Conservation (phyloP, 2,888 invertebrate species). For the Dolichomitus sp. region DNA sequence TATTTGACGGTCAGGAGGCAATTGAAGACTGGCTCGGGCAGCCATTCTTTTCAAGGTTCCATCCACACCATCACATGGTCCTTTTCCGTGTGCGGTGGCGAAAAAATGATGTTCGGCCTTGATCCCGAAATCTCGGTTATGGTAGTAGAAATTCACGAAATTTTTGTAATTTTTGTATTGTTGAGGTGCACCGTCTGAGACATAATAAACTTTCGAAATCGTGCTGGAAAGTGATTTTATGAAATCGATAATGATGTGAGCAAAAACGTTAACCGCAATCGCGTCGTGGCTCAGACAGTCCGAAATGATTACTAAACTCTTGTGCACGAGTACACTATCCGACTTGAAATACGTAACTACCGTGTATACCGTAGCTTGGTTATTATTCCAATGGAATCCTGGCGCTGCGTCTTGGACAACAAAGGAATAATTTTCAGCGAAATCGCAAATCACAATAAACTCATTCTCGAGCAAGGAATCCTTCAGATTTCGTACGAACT, state of each 20-base stretch:
- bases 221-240: not conserved
- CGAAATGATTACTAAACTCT: slow-evolving; percentile 58
- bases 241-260: slow-evolving; percentile 18
- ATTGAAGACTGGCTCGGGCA: slow-evolving; percentile 33
- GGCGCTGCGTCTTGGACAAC: slow-evolving; percentile 63
- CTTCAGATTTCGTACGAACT: slow-evolving; percentile 45
- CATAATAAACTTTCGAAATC: not conserved
- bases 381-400: slow-evolving; percentile 63
- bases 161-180: not conserved
- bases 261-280: slow-evolving; percentile 45
- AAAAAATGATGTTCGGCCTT: slow-evolving; percentile 35
- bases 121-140: slow-evolving; percentile 36
- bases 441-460: slow-evolving; percentile 63
- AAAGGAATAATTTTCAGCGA: slow-evolving; percentile 69
- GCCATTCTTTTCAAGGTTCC: slow-evolving; percentile 35
- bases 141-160: slow-evolving; percentile 1
- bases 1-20: slow-evolving; percentile 31
- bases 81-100: slow-evolving; percentile 23
- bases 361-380: slow-evolving; percentile 64
- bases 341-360: slow-evolving; percentile 62
- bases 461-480: slow-evolving; percentile 46
- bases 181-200: not conserved
- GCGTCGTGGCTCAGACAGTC: slow-evolving; percentile 59
- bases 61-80: slow-evolving; percentile 44
- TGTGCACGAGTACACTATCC: slow-evolving; percentile 35